Percentiles rank a stretch among this genome's conserved stretches.
phyloP scores from a whole-genome alignment of 2,888 invertebrate species.

The Taenaris catops region DNA sequence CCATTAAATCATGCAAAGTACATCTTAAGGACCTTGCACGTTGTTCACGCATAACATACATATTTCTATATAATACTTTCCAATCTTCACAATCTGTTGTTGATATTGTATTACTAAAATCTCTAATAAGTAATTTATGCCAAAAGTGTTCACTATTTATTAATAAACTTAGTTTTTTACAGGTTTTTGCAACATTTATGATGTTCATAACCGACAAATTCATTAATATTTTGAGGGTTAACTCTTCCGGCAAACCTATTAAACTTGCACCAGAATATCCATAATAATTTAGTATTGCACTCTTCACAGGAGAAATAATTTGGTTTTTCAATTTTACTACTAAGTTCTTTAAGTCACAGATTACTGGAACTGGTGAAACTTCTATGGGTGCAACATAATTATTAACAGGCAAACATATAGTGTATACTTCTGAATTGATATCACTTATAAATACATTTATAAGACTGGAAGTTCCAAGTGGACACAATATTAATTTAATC shows the following conservation, averaged over 20 bases:
- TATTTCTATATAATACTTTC: slow-evolving; percentile 45
- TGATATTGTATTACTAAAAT: slow-evolving; percentile 34
- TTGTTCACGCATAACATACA: slow-evolving; percentile 31
- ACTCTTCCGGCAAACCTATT: slow-evolving; percentile 62
- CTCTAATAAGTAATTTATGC: slow-evolving; percentile 54
- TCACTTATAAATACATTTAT: slow-evolving; percentile 52
- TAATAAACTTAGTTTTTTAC: slow-evolving; percentile 42
- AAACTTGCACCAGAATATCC: slow-evolving; percentile 70
- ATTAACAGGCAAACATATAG: slow-evolving; percentile 55
- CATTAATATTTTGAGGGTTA: slow-evolving; percentile 48
- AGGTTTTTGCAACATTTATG: slow-evolving; percentile 47
- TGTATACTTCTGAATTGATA: slow-evolving; percentile 54
- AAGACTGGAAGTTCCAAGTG: slow-evolving; percentile 48
- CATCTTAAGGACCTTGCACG: slow-evolving; percentile 27
- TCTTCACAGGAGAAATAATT: slow-evolving; percentile 74
- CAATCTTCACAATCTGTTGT: slow-evolving; percentile 35
- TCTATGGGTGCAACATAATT: slow-evolving; percentile 56
- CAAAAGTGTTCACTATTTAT: slow-evolving; percentile 49
- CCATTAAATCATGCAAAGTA: slow-evolving; percentile 52
- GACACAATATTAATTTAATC: slow-evolving; percentile 53
- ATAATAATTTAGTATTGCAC: slow-evolving; percentile 65
- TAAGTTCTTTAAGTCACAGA: slow-evolving; percentile 63
- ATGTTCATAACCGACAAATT: slow-evolving; percentile 43
- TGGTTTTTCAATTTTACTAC: slow-evolving; percentile 74
- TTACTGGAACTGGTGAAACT: slow-evolving; percentile 51